Conservation (phyloP, 2,888 invertebrate genomes). For the Apocheima hispidaria region DNA sequence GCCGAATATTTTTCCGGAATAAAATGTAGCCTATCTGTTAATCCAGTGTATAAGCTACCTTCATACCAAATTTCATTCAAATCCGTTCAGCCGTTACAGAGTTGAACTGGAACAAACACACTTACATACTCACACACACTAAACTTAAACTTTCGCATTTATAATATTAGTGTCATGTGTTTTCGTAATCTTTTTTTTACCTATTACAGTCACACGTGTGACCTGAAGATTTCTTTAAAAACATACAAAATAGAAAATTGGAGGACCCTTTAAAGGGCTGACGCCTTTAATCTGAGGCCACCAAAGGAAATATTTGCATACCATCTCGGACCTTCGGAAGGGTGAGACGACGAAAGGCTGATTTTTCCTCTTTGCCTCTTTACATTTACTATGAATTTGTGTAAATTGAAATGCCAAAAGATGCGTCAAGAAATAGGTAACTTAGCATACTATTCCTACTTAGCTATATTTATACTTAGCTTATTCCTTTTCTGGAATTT, state of each 20-base stretch:
- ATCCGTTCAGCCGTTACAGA: too few relatives aligned
- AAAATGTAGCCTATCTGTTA: too few relatives aligned
- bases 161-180: too few relatives aligned
- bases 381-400: constrained; percentile 12
- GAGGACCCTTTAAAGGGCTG: constrained; percentile 27
- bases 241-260: constrained; percentile 29
- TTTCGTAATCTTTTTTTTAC: background rate
- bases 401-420: constrained; percentile 14
- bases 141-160: too few relatives aligned
- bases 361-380: constrained; percentile 19
- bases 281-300: constrained; percentile 41
- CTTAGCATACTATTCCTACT: too few relatives aligned
- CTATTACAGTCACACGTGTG: too few relatives aligned
- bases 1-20: too few relatives aligned
- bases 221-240: constrained; percentile 13
- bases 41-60: too few relatives aligned
- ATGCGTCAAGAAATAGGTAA: background rate
- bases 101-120: too few relatives aligned
- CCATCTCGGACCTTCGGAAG: constrained; percentile 33
- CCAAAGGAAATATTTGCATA: constrained; percentile 48
- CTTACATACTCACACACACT: too few relatives aligned
- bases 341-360: constrained; percentile 15
- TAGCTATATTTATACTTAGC: background rate
- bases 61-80: too few relatives aligned
- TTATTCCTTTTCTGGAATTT: too few relatives aligned